Base-by-base conservation (phyloP, 2,113 vertebrate species). In the Elachura formosa region DNA sequence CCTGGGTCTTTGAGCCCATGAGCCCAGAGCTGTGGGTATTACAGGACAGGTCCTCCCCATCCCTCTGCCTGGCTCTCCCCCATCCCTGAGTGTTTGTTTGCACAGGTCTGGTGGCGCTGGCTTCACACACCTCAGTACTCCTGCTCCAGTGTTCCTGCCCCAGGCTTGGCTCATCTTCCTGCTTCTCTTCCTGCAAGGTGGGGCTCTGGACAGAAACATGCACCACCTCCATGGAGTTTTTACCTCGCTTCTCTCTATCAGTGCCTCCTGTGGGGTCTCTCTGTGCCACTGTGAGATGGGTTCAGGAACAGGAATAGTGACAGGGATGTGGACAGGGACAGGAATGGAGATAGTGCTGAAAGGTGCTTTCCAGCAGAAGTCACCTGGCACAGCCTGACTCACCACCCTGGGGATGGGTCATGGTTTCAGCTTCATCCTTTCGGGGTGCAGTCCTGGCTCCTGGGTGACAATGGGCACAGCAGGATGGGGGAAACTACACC, bases 401-500 rank as follows among this genome's bases (percentile, higher is more conserved):
- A 94, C 38, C 0, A 0, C 33, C 29, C 41, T 29, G 14, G 80
- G 41, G 80, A 80, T 89, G 84, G 96, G 68, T 94, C 96, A 95
- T 28, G 89, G 94, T 96, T 96, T 96, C 96, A 91, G 80, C 91
- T 71, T 84, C 14, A 13, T 58, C 38, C 69, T 96, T 76, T 41
- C 0, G 6, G 72, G 72, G 76, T 0, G 46, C 91, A 94, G 91
- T 48, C 72, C 80, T 14, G 20, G 38, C 62, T 94, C 63, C 86
- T 92, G 89, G 41, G 77, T 84, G 91, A 96, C 9, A 4, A 41
- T 25, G 43, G 49, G 83, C 83, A 92, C 63, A 66, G 72, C 0
- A 0, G 12, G 34, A 90, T 45, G 34, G 63, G 64, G 86, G 51
- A 89, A 85, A 77, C 72, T 56, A 24, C 1, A 1, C 22, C 0